A percentile compares a stretch with the other conserved stretches of the same genome.
Conservation (phyloP, 2,888 invertebrate genomes). For the Apamea sordens region DNA sequence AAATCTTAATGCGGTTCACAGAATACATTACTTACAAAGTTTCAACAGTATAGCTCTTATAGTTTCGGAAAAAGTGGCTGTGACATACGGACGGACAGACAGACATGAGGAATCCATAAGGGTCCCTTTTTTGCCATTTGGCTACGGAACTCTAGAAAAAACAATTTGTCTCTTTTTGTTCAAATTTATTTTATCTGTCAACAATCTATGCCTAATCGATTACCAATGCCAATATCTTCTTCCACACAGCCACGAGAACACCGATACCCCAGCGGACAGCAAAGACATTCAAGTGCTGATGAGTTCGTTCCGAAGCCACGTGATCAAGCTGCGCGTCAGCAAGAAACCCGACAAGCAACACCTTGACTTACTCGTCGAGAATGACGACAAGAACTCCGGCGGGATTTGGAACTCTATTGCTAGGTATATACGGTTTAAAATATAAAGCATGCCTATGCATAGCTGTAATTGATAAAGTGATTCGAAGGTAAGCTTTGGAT, state of each 20-base stretch:
- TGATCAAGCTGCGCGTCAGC: conserved; percentile 96
- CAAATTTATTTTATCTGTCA: background rate
- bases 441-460: background rate
- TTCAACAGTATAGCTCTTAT: too few relatives aligned
- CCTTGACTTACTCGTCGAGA: conserved; percentile 96
- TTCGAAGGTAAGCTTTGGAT: background rate
- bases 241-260: conserved; percentile 92
- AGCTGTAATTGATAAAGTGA: background rate
- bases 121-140: too few relatives aligned
- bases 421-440: conserved; percentile 89
- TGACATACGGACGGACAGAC: too few relatives aligned
- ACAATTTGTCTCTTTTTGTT: background rate
- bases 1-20: too few relatives aligned
- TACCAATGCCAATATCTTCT: background rate
- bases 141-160: too few relatives aligned
- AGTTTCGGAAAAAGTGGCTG: too few relatives aligned
- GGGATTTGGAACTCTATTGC: conserved; percentile 99
- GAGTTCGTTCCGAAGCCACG: conserved; percentile 96
- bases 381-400: conserved; percentile 91
- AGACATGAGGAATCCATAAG: too few relatives aligned
- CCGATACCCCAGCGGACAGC: conserved; percentile 93
- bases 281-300: conserved; percentile 94
- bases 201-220: background rate
- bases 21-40: too few relatives aligned
- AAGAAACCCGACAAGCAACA: conserved; percentile 97